phyloP scores from a whole-genome alignment of 2,113 vertebrate genomes.

The Smithornis capensis region DNA sequence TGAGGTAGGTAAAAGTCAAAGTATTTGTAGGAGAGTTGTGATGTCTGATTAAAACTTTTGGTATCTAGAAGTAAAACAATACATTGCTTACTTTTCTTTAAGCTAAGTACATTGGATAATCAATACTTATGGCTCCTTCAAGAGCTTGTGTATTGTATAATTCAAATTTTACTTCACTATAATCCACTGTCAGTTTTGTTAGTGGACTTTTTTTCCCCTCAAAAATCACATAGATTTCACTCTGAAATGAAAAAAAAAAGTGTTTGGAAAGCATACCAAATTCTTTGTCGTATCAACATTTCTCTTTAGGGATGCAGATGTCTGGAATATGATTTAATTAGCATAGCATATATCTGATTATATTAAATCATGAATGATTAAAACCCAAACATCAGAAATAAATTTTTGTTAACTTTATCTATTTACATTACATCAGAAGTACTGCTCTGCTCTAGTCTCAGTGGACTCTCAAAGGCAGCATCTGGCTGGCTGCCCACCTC shows the following conservation, averaged over 20 bases:
- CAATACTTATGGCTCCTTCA: neutral
- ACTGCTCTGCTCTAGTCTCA: neutral
- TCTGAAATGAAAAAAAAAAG: neutral
- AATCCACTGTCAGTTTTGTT: neutral
- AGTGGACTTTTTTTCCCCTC: neutral
- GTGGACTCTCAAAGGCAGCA: neutral
- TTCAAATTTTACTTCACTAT: neutral
- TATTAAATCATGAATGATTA: neutral
- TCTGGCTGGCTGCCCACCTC: neutral
- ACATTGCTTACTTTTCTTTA: neutral
- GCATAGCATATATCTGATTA: neutral
- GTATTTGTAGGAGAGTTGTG: neutral
- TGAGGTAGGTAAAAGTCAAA: slow-evolving; percentile 6
- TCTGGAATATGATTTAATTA: slow-evolving; percentile 5
- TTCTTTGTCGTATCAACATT: neutral
- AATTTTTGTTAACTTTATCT: neutral
- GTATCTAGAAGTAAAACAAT: neutral
- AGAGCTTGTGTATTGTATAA: neutral
- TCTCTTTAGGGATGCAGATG: neutral
- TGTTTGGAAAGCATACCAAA: neutral
- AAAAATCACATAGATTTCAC: neutral
- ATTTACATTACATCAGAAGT: neutral
- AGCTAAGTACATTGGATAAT: neutral
- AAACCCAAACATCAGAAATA: neutral
- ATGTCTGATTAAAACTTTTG: neutral